A percentile compares a stretch with the other conserved stretches of the same genome.
These are phyloP conservation scores for Neomorphus geoffroyi DNA, from an alignment of 2,797 vertebrate genomes.

Conservation along the genomic window DNA sequence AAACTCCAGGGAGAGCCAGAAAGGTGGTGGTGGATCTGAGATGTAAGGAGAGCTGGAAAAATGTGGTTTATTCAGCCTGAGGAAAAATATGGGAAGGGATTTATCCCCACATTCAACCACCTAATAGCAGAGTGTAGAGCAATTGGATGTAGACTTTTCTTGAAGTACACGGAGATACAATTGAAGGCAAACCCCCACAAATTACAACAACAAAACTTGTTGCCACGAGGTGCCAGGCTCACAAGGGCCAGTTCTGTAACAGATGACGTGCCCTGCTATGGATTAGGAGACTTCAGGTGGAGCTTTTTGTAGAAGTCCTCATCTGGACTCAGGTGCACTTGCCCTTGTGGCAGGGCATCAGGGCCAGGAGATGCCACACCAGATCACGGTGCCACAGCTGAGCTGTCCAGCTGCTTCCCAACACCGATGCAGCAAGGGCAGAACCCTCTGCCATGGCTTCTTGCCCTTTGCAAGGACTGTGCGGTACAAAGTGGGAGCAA, in stretches of 20 bases:
- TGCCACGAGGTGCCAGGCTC: no score
- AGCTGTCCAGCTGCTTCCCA: not conserved
- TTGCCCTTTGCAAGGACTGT: not conserved
- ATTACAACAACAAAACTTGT: no score
- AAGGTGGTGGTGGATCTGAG: rapidly evolving
- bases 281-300: no score
- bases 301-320: no score
- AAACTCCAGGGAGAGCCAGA: not conserved
- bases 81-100: not conserved
- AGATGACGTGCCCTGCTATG: no score
- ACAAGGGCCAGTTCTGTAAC: no score
- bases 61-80: not conserved
- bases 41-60: rapidly evolving
- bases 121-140: not conserved
- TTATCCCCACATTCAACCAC: not conserved
- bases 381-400: not conserved
- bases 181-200: no score
- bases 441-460: not conserved
- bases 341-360: no score
- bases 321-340: no score
- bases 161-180: not conserved
- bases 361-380: no score
- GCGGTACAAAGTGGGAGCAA: not conserved
- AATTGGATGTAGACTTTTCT: not conserved
- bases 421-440: not conserved